Percentiles rank a stretch among this genome's conserved stretches.
phyloP scores from a whole-genome alignment of 1,140 invertebrate species.

The Scaptomyza hsui region DNA sequence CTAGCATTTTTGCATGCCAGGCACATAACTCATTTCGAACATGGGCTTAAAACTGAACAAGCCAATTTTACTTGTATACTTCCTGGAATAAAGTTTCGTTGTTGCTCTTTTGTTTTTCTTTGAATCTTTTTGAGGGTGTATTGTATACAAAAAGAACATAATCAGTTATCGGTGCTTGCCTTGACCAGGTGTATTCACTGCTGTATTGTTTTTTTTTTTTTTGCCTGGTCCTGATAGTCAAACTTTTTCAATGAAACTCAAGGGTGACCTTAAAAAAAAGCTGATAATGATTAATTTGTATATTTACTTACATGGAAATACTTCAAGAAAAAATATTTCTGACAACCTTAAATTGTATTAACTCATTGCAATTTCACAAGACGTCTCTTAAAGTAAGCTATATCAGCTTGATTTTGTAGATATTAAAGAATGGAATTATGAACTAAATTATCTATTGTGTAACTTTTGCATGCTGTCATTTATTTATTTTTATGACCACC shows the following conservation, averaged over 20 bases:
- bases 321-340: neutral
- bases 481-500: constrained; percentile 58
- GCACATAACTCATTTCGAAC: constrained; percentile 68
- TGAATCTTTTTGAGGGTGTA: constrained; percentile 29
- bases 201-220: constrained; percentile 4
- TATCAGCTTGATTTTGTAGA: too few species aligned
- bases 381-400: too few species aligned
- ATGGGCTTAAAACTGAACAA: constrained; percentile 37
- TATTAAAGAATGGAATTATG: neutral
- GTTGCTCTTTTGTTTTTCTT: neutral
- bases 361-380: too few species aligned
- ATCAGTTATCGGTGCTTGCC: constrained; percentile 18
- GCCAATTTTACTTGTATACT: constrained; percentile 25
- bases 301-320: neutral
- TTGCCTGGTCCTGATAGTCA: constrained; percentile 43
- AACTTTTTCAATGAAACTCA: constrained; percentile 54
- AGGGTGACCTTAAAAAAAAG: neutral
- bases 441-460: neutral
- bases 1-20: constrained; percentile 51
- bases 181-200: constrained; percentile 28
- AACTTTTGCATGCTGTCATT: constrained; percentile 28
- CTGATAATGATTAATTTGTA: constrained; percentile 24
- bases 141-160: neutral
- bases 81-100: constrained; percentile 17
- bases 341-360: neutral